Evolutionary conservation across 1,140 invertebrate species (phyloP), one percentile per base, ranked within the genome.

Genomic region (Drosophila guanche): DNA sequence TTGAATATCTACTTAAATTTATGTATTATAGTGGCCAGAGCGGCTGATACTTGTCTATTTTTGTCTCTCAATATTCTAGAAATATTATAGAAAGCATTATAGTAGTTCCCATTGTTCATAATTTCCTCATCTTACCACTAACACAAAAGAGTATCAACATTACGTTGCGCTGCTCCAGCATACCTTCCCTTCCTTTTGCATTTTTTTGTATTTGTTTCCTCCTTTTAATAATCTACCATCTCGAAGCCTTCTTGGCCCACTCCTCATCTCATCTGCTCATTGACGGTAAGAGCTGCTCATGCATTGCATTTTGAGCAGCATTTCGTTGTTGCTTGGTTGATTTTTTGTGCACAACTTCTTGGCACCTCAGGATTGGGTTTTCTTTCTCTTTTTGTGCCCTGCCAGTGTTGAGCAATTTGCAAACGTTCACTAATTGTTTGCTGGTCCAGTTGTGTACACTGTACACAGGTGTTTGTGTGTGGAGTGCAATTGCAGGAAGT

Each of bases 321-420:
- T 50, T 58, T 52, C 33, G 56, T 42, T 40, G 50, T 45, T 41
- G 33, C 63, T 59, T 60, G 46, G 48, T 43, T 77, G 40, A 25
- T 52, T 76, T 54, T 71, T 72, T 40, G 50, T 23, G 56, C 16
- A 59, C 67, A 77, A 76, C 73, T 83, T 81, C 66, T 68, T 70
- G 50, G 55, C 79, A 75, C 63, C 79, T 83, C 55, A 50, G 59
- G 55, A 66, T 72, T 52, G 33, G n/a, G 23, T 33, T 33, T 10
- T 37, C 3, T 37, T 37, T 2, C 8, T n/a, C n/a, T 20, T 20
- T 20, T 20, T 20, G 1, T 20, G 16, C 33, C 33, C 10, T 12
- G 33, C 52, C 70, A 52, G 43, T 53, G 48, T 70, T 61, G 60
- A 62, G 57, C 58, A 55, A 55, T 57, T 68, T 54, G 22, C 59